Evolutionary conservation across 1,140 invertebrate species (phyloP).

Genomic region (Centruroides sculpturatus): DNA sequence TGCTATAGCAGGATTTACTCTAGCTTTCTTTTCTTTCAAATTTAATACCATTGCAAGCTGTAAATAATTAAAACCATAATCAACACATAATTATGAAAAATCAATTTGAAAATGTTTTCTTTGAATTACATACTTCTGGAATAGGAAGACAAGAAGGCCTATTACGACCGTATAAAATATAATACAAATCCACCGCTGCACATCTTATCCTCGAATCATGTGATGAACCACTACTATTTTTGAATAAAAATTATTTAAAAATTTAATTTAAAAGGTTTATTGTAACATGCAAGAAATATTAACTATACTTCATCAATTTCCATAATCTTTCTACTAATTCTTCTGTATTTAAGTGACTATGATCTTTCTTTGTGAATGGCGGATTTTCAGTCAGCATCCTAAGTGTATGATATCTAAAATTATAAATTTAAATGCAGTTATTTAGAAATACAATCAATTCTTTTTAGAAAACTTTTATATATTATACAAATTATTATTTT

Average conservation of each 20-base stretch:
- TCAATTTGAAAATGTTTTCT: neutral
- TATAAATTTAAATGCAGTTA: neutral
- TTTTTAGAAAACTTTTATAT: no score
- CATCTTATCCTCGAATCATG: conserved; percentile 80
- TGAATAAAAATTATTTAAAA: no score
- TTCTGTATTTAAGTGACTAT: conserved; percentile 52
- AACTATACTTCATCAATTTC: conserved; percentile 49
- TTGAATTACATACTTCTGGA: conserved; percentile 26
- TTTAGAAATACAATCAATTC: no score
- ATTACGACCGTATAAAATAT: conserved; percentile 70
- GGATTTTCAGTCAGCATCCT: conserved; percentile 64
- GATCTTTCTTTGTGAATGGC: conserved; percentile 52
- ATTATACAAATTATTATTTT: conserved; percentile 16
- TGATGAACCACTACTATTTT: conserved; percentile 41
- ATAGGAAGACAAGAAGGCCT: conserved; percentile 60
- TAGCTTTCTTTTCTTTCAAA: conserved; percentile 28
- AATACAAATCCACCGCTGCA: conserved; percentile 85
- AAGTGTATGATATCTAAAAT: conserved; percentile 40
- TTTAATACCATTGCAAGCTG: conserved; percentile 21
- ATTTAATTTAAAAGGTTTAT: no score
- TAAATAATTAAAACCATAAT: conserved; percentile 1
- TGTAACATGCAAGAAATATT: no score
- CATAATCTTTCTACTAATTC: conserved; percentile 68
- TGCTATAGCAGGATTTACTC: neutral
- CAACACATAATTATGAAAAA: neutral